Conservation (phyloP, 2,797 vertebrate genomes). For the Acrossocheilus fasciatus region DNA sequence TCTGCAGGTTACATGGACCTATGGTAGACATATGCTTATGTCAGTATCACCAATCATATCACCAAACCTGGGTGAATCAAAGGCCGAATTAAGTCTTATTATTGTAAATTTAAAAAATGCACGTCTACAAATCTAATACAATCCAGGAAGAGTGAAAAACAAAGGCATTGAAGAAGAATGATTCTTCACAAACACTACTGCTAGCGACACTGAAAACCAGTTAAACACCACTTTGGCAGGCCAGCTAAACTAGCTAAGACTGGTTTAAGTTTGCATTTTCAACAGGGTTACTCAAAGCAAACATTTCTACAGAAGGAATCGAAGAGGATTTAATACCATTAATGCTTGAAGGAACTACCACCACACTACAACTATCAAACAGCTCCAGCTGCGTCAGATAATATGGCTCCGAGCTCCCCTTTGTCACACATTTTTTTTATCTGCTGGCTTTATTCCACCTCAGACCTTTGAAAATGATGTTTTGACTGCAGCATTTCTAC, state of each 20-base stretch:
- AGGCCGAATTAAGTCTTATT: not conserved
- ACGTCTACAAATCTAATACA: not conserved
- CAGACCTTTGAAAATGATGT: conserved; percentile 5
- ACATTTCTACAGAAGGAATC: not conserved
- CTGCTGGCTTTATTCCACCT: not conserved
- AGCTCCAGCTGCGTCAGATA: conserved; percentile 32
- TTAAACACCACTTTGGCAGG: not conserved
- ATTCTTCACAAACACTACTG: not conserved
- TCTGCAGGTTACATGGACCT: not conserved
- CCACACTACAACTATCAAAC: conserved; percentile 11
- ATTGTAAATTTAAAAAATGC: not conserved
- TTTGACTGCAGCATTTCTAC: not conserved
- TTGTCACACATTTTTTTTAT: not conserved
- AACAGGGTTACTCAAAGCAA: not conserved
- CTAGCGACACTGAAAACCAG: not conserved
- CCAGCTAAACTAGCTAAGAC: not conserved
- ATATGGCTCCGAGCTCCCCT: not conserved
- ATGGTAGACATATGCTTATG: not conserved
- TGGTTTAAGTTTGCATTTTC: not conserved
- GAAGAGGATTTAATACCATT: not conserved
- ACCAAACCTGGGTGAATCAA: not conserved
- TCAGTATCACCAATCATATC: no score
- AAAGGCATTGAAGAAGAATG: not conserved
- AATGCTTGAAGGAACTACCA: not conserved
- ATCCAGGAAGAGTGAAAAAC: not conserved